Evolutionary conservation across 2,113 vertebrate species (phyloP).

Genomic region (Vidua chalybeata): DNA sequence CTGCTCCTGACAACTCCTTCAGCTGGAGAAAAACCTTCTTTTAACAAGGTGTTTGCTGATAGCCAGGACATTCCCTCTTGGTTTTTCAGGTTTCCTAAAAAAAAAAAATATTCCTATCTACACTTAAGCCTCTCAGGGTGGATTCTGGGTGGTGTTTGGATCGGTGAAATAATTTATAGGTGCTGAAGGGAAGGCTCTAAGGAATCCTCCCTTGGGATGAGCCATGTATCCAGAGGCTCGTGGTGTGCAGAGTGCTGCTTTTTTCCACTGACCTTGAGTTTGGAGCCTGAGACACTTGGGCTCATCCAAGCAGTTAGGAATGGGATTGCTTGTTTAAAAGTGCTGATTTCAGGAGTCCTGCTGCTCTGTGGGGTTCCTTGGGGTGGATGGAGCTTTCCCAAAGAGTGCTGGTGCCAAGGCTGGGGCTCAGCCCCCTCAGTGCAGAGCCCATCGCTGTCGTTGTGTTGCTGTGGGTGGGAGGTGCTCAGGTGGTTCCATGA

Average conservation of each 20-base stretch:
- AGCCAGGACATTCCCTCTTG: neutral
- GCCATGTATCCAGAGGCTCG: rapidly evolving
- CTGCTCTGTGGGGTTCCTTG: neutral
- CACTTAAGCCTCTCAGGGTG: neutral
- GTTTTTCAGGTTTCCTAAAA: neutral
- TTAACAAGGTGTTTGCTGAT: neutral
- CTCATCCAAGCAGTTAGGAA: neutral
- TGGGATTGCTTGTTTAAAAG: neutral
- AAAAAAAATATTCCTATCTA: neutral
- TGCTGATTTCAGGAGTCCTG: neutral
- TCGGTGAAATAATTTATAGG: neutral
- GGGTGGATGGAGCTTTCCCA: neutral
- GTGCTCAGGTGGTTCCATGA: neutral
- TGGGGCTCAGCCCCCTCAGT: neutral
- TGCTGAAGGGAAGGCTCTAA: neutral
- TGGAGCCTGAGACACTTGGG: neutral
- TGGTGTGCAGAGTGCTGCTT: neutral
- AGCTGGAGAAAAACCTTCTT: neutral
- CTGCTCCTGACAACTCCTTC: neutral
- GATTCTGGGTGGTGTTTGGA: neutral
- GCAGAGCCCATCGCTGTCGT: neutral
- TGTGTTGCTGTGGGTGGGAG: neutral
- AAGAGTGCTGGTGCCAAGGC: neutral
- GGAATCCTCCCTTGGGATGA: neutral
- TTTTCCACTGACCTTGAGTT: slow-evolving; percentile 19